Percentiles rank a stretch among this genome's conserved stretches.
Conservation (phyloP, 2,888 invertebrate genomes). For the Lepidocyrtoides sp. region DNA sequence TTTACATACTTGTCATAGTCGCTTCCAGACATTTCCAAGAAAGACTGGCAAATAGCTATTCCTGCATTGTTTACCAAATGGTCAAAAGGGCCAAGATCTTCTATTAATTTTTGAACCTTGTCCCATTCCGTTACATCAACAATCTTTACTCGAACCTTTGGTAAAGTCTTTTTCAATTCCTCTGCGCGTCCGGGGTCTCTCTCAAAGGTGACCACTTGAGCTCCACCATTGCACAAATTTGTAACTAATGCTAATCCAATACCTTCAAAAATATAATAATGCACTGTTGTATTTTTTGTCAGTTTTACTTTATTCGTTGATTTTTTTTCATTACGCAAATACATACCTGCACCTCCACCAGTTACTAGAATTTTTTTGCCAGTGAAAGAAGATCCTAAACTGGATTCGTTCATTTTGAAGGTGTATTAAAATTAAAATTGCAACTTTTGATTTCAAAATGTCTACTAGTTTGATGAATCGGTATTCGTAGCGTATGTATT, state of each 20-base stretch:
- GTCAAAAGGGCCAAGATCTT: conserved; percentile 48
- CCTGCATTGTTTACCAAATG: conserved; percentile 67
- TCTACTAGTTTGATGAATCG: too few relatives aligned
- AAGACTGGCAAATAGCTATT: background rate
- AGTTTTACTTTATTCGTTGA: background rate
- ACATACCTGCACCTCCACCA: background rate
- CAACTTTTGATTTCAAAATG: too few relatives aligned
- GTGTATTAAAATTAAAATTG: too few relatives aligned
- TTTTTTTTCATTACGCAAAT: background rate
- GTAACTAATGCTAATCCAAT: conserved; percentile 21
- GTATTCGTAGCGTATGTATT: too few relatives aligned
- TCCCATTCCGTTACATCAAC: conserved; percentile 50
- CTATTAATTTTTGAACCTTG: background rate
- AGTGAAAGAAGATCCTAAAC: background rate
- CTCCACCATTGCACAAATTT: conserved; percentile 25
- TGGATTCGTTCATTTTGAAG: too few relatives aligned
- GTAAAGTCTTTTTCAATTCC: conserved; percentile 17
- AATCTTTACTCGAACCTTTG: background rate
- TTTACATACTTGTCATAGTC: too few relatives aligned
- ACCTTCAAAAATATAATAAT: conserved; percentile 25
- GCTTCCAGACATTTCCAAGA: background rate
- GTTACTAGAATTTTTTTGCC: background rate
- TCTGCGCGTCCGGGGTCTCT: background rate
- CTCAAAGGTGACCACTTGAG: conserved; percentile 44
- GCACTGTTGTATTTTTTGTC: background rate